Evolutionary conservation across 2,113 vertebrate genomes (phyloP), one percentile per base, ranked within the genome.

Genomic region (Gasterosteus aculeatus): DNA sequence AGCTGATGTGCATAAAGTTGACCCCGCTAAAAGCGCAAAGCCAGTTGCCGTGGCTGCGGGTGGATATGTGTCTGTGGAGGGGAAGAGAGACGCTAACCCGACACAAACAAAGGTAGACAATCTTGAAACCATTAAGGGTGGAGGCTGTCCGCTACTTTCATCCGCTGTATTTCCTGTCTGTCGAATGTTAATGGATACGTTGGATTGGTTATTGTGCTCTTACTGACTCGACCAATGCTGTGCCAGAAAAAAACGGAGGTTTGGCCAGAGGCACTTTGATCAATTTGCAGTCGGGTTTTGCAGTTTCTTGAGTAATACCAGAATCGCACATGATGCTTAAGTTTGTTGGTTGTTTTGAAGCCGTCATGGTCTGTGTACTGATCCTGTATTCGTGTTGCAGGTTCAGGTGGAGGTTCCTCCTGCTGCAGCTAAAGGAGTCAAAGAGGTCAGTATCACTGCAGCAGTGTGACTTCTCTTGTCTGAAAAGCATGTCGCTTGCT

Each of bases 391-490:
- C 85, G 68, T 44, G 35, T 86, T 83, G 9, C 87, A 94, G 94
- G 93, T 94, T 18, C 87, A 93, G 74, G 90, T 85, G 11, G 91
- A 93, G 51, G 85, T 91, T 85, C 77, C 81, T 38, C 46, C 88
- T 7, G 8, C 82, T 18, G 72, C 59, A 77, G 64, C 76, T 19
- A 82, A 67, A 73, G 60, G 76, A 70, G 69, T 75, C 75, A 88
- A 84, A 75, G 42, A 87, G 89, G 94, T 94, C 86, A 89, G 81
- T 15, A 19, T 11, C 16, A 11, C 6, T 12, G 5, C 29, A 54
- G 39, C 19, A 3, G 5, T 35, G 2, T 42, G 46, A 10, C 16
- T 54, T 79, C 41, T 47, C 51, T 53, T 39, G 22, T 26, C 22
- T 82, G 16, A 44, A 67, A 59, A 49, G 86, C 85, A 69, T 88